Base-by-base conservation (phyloP, 1,140 invertebrate genomes). In the Calliopsis andreniformis region DNA sequence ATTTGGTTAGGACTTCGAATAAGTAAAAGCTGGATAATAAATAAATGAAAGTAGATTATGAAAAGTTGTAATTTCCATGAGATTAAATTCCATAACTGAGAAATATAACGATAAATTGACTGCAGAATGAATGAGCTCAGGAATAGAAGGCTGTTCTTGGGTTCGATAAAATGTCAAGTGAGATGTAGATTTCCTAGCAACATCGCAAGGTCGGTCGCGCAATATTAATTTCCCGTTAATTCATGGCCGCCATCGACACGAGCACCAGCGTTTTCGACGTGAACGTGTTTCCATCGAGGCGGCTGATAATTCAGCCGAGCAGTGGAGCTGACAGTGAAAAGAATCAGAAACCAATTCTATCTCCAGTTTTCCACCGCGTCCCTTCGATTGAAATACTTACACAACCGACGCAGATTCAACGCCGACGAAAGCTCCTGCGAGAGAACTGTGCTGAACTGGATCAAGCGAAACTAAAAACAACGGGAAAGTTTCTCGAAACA, bases 301-400 rank as follows among this genome's bases (percentile, higher is more conserved):
- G n/a, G n/a, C n/a, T n/a, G n/a, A n/a, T n/a, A n/a, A n/a, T n/a
- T n/a, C n/a, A n/a, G n/a, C n/a, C n/a, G n/a, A n/a, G n/a, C n/a
- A n/a, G n/a, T n/a, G n/a, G n/a, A n/a, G 8, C n/a, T 14, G 45
- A 16, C 32, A 12, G n/a, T 6, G 0, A 14, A 18, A 25, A 18
- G 32, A 68, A 2, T 43, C 66, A 30, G n/a, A 56, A 68, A 68
- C 32, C 66, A 68, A 68, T 55, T 68, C 18, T 35, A 5, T 20
- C 55, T n/a, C 12, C 2, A n/a, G n/a, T 0, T 56, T 39, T 10
- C 25, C 14, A 3, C 23, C 5, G 3, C 6, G 8, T 39, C 35
- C 49, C 20, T 42, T 16, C 49, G 10, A 55, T 56, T 63, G 25
- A 4, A 63, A 63, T 23, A 20, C n/a, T 23, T 12, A 42, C 39